phyloP scores from a whole-genome alignment of 1,140 invertebrate species.

The Subanguina moxae region DNA sequence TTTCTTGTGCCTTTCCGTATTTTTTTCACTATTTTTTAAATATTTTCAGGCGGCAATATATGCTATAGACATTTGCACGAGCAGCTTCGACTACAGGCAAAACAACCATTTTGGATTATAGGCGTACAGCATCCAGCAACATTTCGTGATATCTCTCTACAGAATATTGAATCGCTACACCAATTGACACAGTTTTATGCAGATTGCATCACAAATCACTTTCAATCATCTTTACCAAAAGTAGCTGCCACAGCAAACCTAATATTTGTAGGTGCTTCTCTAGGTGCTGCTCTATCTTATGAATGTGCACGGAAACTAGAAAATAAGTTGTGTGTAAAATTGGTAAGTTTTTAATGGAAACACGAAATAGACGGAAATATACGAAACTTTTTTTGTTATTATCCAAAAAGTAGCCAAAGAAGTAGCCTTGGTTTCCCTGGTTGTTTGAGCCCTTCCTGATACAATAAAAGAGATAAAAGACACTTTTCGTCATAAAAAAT shows the following conservation, averaged over 20 bases:
- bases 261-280: not conserved
- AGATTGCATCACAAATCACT: not conserved
- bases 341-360: not conserved
- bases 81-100: too few relatives aligned
- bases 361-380: too few relatives aligned
- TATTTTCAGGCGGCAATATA: too few relatives aligned
- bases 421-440: too few relatives aligned
- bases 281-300: not conserved
- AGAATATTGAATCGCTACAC: not conserved
- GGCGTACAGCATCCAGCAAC: not conserved
- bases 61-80: too few relatives aligned
- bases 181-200: slow-evolving; percentile 2
- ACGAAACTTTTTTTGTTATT: too few relatives aligned
- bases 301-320: not conserved
- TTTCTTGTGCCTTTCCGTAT: too few relatives aligned
- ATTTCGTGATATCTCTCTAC: not conserved
- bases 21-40: too few relatives aligned
- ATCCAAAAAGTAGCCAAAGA: too few relatives aligned
- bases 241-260: not conserved
- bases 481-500: too few relatives aligned
- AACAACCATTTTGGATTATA: not conserved
- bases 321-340: not conserved
- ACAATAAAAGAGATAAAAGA: too few relatives aligned
- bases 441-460: too few relatives aligned
- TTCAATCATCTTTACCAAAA: not conserved